Evolutionary conservation across 2,113 vertebrate species (phyloP), one percentile per base, ranked within the genome.

Genomic region (Gambusia affinis): DNA sequence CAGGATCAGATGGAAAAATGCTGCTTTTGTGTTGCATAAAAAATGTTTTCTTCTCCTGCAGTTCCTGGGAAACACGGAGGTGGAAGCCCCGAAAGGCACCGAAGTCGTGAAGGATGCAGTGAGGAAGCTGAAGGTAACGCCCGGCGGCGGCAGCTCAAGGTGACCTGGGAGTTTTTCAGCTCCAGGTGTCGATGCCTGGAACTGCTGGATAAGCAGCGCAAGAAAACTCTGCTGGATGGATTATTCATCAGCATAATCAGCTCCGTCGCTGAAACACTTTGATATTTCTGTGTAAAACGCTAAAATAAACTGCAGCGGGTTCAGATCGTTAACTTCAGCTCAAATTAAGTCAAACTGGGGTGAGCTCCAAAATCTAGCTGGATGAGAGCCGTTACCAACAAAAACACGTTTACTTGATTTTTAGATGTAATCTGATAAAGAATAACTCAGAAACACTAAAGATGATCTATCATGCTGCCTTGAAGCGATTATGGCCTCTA

Each of bases 31-130:
- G 64, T 30, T 65, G 17, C 12, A 39, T 66, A 31, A 60, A 0
- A 12, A 14, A 67, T 0, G 70, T 4, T 73, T 39, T 70, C 33
- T 88, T 70, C 84, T 28, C 60, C 60, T 88, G 67, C 87, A 99
- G 98, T 98, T 99, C 92, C 97, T 99, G 68, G 98, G 98, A 89
- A 97, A 96, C 88, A 97, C 97, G 0, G 98, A 99, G 90, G 98
- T 99, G 78, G 98, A 99, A 57, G 96, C 97, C 70, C 97, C 98
- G 0, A 99, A 99, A 93, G 98, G 98, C 88, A 99, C 98, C 0
- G 98, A 99, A 87, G 95, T 99, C 61, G 98, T 98, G 28, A 97
- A 95, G 93, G 98, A 99, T 86, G 98, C 98, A 29, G 97, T 99
- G 42, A 94, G 98, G 80, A 99, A 99, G 83, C 93, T 99, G 7